Conservation (phyloP, 2,888 invertebrate species). For the Cerastis rubricosa region DNA sequence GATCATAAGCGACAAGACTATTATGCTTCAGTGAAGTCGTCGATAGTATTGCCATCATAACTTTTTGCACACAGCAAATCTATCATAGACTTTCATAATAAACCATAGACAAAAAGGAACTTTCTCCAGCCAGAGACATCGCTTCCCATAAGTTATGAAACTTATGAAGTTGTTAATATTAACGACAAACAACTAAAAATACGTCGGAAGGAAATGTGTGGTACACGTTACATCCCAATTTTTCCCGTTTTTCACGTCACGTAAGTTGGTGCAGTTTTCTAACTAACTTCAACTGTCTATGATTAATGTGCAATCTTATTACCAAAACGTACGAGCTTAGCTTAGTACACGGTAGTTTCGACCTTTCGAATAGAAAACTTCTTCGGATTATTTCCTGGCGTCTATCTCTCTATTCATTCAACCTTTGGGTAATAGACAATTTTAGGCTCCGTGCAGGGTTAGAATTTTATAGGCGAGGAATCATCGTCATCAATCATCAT, state of each 20-base stretch:
- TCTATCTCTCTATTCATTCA: not conserved
- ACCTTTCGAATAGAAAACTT: not conserved
- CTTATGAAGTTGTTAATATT: constrained; percentile 16
- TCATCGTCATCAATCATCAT: too few relatives aligned
- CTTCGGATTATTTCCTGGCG: not conserved
- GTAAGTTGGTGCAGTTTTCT: constrained; percentile 39
- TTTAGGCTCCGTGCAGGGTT: not conserved
- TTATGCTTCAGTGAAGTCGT: not conserved
- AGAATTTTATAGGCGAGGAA: not conserved
- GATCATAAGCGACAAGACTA: not conserved
- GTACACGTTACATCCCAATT: constrained; percentile 33
- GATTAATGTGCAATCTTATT: constrained; percentile 31
- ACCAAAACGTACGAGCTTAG: not conserved
- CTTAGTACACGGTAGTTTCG: not conserved
- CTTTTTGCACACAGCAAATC: constrained; percentile 35
- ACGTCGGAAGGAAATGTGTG: constrained; percentile 43
- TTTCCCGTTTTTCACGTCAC: constrained; percentile 15
- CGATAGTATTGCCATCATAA: constrained; percentile 21
- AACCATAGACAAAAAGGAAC: constrained; percentile 24
- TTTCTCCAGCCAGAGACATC: constrained; percentile 7
- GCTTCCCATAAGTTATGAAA: constrained; percentile 33
- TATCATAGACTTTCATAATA: constrained; percentile 21
- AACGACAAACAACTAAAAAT: constrained; percentile 31
- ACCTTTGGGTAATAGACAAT: not conserved
- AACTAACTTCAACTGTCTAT: constrained; percentile 30